Evolutionary conservation across 2,888 invertebrate genomes (phyloP).

Genomic region (Idaea dimidiata): DNA sequence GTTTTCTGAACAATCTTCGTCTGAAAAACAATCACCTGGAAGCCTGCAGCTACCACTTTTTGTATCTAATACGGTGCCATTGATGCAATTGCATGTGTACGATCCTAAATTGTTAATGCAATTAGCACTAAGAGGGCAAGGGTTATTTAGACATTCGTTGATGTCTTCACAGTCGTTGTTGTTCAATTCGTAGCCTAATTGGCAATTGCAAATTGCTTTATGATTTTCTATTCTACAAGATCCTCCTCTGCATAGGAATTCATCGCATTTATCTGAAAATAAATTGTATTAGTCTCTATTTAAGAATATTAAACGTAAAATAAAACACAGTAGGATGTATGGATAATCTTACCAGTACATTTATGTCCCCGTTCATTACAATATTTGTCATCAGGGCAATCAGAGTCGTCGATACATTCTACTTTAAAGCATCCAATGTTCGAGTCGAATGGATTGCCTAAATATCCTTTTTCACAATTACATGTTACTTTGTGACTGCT

Average conservation of each 20-base stretch:
- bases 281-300: slow-evolving; percentile 5
- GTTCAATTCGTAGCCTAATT: slow-evolving; percentile 85
- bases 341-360: slow-evolving; percentile 83
- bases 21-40: slow-evolving; percentile 90
- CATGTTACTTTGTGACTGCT: slow-evolving; percentile 87
- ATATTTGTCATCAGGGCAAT: slow-evolving; percentile 87
- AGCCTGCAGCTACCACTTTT: slow-evolving; percentile 86
- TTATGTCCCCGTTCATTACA: slow-evolving; percentile 89
- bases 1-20: slow-evolving; percentile 88
- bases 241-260: slow-evolving; percentile 89
- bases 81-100: slow-evolving; percentile 87
- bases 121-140: slow-evolving; percentile 89
- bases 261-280: slow-evolving; percentile 88
- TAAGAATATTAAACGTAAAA: not conserved
- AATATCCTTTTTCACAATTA: slow-evolving; percentile 88
- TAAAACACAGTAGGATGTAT: not conserved
- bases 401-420: slow-evolving; percentile 89
- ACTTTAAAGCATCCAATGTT: slow-evolving; percentile 93
- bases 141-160: slow-evolving; percentile 88
- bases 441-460: slow-evolving; percentile 89
- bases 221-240: slow-evolving; percentile 88
- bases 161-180: slow-evolving; percentile 88
- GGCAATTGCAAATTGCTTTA: slow-evolving; percentile 86
- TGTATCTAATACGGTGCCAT: slow-evolving; percentile 90
- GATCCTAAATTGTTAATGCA: slow-evolving; percentile 91